phyloP scores from a whole-genome alignment of 2,113 vertebrate genomes.

The Cynoglossus semilaevis region DNA sequence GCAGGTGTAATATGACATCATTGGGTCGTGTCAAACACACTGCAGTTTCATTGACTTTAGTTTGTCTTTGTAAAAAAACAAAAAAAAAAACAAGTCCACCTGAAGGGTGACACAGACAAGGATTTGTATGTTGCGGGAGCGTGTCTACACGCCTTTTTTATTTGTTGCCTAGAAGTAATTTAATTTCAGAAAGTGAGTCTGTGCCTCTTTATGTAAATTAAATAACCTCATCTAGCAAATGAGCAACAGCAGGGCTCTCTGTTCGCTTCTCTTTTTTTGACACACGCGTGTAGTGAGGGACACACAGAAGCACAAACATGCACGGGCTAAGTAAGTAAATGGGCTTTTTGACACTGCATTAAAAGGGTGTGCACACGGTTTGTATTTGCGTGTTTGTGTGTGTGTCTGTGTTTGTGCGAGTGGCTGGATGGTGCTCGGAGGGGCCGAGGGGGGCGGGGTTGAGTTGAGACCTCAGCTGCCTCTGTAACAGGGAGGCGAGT shows the following conservation, averaged over 20 bases:
- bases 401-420: constrained; percentile 23
- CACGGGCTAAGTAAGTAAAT: constrained; percentile 41
- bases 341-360: constrained; percentile 41
- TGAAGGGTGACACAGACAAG: constrained; percentile 24
- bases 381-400: constrained; percentile 3
- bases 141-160: constrained; percentile 55
- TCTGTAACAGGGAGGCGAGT: constrained; percentile 64
- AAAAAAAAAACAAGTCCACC: constrained; percentile 5
- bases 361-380: constrained; percentile 16
- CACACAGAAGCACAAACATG: constrained; percentile 7
- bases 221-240: constrained; percentile 66
- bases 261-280: not conserved
- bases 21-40: constrained; percentile 25
- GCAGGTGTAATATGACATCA: constrained; percentile 63
- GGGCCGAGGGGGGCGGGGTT: no score
- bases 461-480: constrained; percentile 49
- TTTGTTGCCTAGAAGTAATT: constrained; percentile 75
- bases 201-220: constrained; percentile 74
- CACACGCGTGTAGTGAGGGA: constrained; percentile 1
- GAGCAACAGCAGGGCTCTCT: constrained; percentile 45
- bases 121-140: constrained; percentile 47
- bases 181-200: constrained; percentile 67
- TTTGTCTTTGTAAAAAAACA: constrained; percentile 7
- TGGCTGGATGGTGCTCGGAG: constrained; percentile 14
- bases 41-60: constrained; percentile 26